Conservation (phyloP, 2,888 invertebrate species). For the Cerceris rybyensis region DNA sequence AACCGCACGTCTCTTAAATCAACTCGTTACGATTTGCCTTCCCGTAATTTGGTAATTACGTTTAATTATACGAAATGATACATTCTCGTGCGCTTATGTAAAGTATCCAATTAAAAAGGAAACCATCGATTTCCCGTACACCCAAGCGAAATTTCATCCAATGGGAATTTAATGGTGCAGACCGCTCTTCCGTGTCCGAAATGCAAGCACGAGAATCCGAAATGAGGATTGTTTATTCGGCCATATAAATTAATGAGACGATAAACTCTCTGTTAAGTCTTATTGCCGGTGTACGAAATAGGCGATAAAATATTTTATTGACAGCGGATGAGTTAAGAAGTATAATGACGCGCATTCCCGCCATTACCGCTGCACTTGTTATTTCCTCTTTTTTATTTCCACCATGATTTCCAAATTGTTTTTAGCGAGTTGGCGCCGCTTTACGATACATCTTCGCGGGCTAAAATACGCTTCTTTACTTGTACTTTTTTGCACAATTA, state of each 20-base stretch:
- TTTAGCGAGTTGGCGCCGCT: not conserved
- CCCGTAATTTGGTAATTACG: conserved; percentile 48
- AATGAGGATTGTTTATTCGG: conserved; percentile 49
- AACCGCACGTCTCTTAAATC: conserved; percentile 30
- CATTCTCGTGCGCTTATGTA: conserved; percentile 46
- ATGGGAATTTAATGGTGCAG: conserved; percentile 18
- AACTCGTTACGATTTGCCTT: conserved; percentile 10
- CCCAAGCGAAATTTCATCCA: conserved; percentile 38
- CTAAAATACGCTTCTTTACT: not conserved
- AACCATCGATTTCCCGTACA: conserved; percentile 33
- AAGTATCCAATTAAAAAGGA: conserved; percentile 58
- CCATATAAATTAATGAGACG: conserved; percentile 56
- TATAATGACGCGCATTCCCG: conserved; percentile 4
- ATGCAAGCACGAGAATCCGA: conserved; percentile 18
- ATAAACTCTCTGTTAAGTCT: conserved; percentile 58
- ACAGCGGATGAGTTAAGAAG: conserved; percentile 33
- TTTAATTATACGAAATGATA: conserved; percentile 55
- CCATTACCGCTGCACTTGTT: conserved; percentile 7
- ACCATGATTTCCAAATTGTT: conserved; percentile 4
- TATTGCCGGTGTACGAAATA: conserved; percentile 38
- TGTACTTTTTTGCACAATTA: conserved; percentile 1
- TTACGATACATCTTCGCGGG: not conserved
- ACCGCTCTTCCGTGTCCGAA: conserved; percentile 20
- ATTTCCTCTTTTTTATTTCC: conserved; percentile 6
- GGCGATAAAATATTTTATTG: conserved; percentile 50